Conservation (phyloP, 2,113 vertebrate genomes). For the Thunnus maccoyii region DNA sequence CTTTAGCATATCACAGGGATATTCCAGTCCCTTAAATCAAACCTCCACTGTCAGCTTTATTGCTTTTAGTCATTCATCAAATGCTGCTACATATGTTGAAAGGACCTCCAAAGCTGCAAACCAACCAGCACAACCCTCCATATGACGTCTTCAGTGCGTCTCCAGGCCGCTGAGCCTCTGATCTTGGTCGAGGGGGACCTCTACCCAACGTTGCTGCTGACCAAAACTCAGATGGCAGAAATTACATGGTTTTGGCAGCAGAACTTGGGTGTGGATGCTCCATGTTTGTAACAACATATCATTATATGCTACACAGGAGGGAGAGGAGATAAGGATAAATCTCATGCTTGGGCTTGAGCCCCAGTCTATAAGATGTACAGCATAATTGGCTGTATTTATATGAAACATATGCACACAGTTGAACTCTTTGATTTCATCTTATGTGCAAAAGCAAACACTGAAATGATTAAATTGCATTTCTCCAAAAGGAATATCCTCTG, state of each 20-base stretch:
- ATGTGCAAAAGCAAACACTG: conserved; percentile 18
- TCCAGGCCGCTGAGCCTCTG: conserved; percentile 42
- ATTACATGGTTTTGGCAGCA: conserved; percentile 73
- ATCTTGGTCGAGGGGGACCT: conserved; percentile 47
- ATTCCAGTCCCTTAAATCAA: conserved; percentile 31
- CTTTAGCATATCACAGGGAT: neutral
- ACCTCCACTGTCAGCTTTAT: conserved; percentile 55
- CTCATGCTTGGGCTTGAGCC: conserved; percentile 11
- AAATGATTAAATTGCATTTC: neutral
- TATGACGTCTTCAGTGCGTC: conserved; percentile 57
- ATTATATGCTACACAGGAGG: conserved; percentile 62
- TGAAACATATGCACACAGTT: conserved; percentile 27
- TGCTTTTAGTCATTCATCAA: conserved; percentile 56
- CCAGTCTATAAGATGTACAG: conserved; percentile 33
- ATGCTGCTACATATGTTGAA: conserved; percentile 62
- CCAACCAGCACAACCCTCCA: conserved; percentile 26
- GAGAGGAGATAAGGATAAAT: conserved; percentile 58
- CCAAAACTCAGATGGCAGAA: conserved; percentile 75
- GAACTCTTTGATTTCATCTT: conserved; percentile 21
- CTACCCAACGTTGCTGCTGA: conserved; percentile 45
- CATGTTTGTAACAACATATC: conserved; percentile 65
- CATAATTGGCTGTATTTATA: conserved; percentile 39
- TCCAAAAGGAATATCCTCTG: neutral
- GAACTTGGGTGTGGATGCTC: conserved; percentile 73
- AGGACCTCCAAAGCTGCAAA: conserved; percentile 73